Conservation (phyloP, 2,797 vertebrate genomes). For the Echiichthys vipera region DNA sequence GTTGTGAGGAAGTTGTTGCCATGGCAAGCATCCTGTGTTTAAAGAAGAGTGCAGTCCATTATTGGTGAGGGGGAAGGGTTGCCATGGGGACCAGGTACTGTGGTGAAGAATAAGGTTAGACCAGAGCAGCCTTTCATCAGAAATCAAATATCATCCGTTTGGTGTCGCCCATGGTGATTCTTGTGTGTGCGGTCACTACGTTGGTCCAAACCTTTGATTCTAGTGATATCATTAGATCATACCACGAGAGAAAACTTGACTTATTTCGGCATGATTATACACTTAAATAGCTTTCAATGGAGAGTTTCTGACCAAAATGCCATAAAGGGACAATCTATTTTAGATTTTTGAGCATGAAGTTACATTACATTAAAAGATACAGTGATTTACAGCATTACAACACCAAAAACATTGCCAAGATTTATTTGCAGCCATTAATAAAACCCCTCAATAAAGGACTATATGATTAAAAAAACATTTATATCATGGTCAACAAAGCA, state of each 20-base stretch:
- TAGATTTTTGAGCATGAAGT: neutral
- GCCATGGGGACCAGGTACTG: conserved; percentile 72
- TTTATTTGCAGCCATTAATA: neutral
- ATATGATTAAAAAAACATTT: neutral
- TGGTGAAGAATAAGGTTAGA: conserved; percentile 19
- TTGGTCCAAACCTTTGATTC: neutral
- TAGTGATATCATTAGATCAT: too few species aligned
- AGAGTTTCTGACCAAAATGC: neutral
- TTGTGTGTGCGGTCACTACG: neutral
- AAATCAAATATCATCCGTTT: conserved; percentile 2
- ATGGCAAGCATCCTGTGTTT: conserved; percentile 60
- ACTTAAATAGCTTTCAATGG: neutral
- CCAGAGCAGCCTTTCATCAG: conserved; percentile 1
- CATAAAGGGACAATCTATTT: too few species aligned
- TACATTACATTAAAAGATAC: too few species aligned
- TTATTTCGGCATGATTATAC: neutral
- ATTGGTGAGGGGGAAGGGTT: conserved; percentile 62
- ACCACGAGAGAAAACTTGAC: neutral
- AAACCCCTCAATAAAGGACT: neutral
- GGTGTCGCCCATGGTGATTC: neutral
- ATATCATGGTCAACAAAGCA: neutral
- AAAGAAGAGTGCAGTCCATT: conserved; percentile 44
- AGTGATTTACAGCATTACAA: neutral
- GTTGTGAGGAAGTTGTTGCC: conserved; percentile 45
- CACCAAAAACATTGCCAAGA: neutral